Percentiles rank a stretch among this genome's conserved stretches.
These are phyloP conservation scores for Ctenopoma multispine DNA, from an alignment of 2,797 vertebrate genomes.

Conservation along the genomic window DNA sequence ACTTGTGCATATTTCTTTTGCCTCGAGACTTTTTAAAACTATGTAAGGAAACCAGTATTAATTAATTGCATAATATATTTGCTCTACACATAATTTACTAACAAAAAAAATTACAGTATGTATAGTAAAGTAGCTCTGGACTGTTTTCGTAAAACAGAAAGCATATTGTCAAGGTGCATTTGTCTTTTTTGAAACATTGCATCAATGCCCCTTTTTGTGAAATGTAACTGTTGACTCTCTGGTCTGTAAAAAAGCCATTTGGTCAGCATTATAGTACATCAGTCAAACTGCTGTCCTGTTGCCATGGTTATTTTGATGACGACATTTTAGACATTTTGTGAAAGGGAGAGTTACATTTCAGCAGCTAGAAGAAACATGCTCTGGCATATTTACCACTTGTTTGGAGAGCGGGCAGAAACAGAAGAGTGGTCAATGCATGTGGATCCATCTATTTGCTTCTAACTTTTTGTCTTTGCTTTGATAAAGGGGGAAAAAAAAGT, in stretches of 20 bases:
- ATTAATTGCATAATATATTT: too few relatives aligned
- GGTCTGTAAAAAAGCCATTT: background rate
- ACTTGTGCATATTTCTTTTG: too few relatives aligned
- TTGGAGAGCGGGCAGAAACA: background rate
- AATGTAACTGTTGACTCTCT: background rate
- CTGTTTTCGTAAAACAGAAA: too few relatives aligned
- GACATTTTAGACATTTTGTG: background rate
- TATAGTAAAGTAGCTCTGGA: too few relatives aligned
- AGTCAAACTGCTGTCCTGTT: constrained; percentile 26
- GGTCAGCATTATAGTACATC: constrained; percentile 10
- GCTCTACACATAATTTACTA: too few relatives aligned
- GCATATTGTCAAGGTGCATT: too few relatives aligned
- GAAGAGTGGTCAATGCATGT: too few relatives aligned
- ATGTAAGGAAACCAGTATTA: too few relatives aligned
- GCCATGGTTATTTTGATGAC: constrained; percentile 26
- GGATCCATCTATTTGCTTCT: background rate
- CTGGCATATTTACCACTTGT: background rate
- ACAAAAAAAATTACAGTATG: too few relatives aligned
- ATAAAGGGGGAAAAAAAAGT: too few relatives aligned
- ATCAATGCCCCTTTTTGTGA: background rate
- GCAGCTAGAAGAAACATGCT: background rate
- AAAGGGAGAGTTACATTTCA: background rate
- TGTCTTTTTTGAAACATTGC: too few relatives aligned
- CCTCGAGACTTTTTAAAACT: too few relatives aligned
- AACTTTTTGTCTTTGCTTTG: background rate